Percentiles rank a stretch among this genome's conserved stretches.
Conservation (phyloP, 1,140 invertebrate genomes). For the Aplysia californica region DNA sequence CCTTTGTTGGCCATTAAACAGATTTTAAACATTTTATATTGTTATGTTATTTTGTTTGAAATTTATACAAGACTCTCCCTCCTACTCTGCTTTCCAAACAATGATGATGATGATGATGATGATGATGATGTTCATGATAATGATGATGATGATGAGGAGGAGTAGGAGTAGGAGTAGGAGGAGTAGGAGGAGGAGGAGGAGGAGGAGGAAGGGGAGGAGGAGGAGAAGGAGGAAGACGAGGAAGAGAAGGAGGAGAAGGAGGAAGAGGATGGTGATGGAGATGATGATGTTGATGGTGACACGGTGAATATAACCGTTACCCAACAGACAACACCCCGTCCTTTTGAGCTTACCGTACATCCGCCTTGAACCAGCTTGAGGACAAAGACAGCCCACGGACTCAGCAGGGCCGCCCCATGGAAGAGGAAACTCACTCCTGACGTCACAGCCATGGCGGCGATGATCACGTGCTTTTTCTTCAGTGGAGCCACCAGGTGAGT, state of each 20-base stretch:
- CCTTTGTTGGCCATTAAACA: too few species aligned
- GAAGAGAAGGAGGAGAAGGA: neutral
- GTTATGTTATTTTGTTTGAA: too few species aligned
- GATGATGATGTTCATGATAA: too few species aligned
- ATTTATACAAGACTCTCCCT: too few species aligned
- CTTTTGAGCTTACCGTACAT: neutral
- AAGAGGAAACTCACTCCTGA: slow-evolving; percentile 3
- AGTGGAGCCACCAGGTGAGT: slow-evolving; percentile 78
- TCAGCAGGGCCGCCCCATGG: neutral
- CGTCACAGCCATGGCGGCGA: neutral
- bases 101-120: too few species aligned
- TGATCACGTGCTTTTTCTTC: slow-evolving; percentile 77
- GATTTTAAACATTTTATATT: too few species aligned
- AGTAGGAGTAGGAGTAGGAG: neutral
- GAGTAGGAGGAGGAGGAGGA: neutral
- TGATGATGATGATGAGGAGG: too few species aligned
- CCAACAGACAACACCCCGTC: too few species aligned
- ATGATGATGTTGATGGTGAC: too few species aligned
- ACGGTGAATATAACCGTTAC: too few species aligned
- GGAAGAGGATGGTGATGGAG: neutral
- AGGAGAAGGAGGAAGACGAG: neutral
- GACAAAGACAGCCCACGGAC: neutral
- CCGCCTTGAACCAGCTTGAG: neutral
- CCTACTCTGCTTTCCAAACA: too few species aligned
- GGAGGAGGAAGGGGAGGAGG: neutral